Base-by-base conservation (phyloP, 2,113 vertebrate genomes). In the Rhineura floridana region DNA sequence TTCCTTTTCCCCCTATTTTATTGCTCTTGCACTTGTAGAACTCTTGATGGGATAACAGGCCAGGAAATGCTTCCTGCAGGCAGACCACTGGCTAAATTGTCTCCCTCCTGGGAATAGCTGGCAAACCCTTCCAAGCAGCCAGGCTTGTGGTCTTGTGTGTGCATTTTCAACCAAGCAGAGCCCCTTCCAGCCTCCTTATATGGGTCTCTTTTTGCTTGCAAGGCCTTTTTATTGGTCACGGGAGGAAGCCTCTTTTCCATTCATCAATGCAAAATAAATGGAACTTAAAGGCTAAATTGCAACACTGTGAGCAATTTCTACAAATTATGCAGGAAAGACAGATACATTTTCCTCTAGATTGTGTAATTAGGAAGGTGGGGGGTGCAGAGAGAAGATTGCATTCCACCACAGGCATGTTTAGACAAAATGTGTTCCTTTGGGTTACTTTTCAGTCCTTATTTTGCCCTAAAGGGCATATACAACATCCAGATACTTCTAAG, bases 241-340 rank as follows among this genome's bases (percentile, higher is more conserved):
- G 90, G 65, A 65, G 69, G 79, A 89, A 95, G 90, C 42, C 17
- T 87, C 63, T 88, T 86, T 83, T 91, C 84, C 73, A 15, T 89
- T 89, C 89, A 93, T 0, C 28, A 65, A 86, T 87, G 33, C 23
- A 83, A 89, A 86, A 91, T 93, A 88, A 94, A 91, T 86, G n/a
- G 33, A 36, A 75, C 44, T 90, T 46, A 89, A 94, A 91, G 65
- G 83, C 28, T 87, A 11, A 93, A 92, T 17, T 86, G 75, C 87
- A 91, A 70, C 86, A 65, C 0, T 0, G 83, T 3, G 1, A 91
- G 90, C 75, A 80, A 83, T 91, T 87, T 85, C 17, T 87, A 79
- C 15, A 78, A 89, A 82, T 92, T 87, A 87, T 73, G 76, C 77
- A 87, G 86, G 80, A 73, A 90, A 73, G 87, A 33, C 75, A 83